Percentiles rank a stretch among this genome's conserved stretches.
These are phyloP conservation scores for Sesia bembeciformis DNA, from an alignment of 2,888 invertebrate species.

Conservation along the genomic window DNA sequence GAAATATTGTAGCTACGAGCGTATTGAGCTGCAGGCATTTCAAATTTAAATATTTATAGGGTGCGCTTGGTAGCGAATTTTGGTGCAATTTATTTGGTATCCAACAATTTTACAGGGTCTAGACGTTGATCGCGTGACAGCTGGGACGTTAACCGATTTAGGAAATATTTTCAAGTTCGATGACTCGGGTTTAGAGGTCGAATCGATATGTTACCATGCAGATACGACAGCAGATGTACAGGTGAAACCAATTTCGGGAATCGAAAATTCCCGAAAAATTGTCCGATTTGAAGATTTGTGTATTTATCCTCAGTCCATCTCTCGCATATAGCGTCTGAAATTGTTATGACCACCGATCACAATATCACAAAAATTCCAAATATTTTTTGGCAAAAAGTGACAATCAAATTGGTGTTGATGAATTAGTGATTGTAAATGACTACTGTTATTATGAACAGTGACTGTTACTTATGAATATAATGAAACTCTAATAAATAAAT, in stretches of 20 bases:
- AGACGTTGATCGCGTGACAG: slow-evolving; percentile 37
- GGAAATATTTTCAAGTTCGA: slow-evolving; percentile 61
- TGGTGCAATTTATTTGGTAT: slow-evolving; percentile 38
- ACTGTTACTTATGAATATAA: no score
- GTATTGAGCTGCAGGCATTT: background rate
- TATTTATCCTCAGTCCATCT: background rate
- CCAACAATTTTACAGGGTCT: slow-evolving; percentile 14
- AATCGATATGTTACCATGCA: slow-evolving; percentile 7
- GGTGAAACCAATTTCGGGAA: slow-evolving; percentile 22
- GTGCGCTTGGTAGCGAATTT: slow-evolving; percentile 56
- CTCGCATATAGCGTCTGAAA: background rate
- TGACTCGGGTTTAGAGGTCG: slow-evolving; percentile 60
- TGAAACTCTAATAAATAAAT: no score
- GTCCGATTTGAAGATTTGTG: background rate
- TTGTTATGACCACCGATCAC: no score
- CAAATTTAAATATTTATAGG: slow-evolving; percentile 40
- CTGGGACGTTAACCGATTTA: slow-evolving; percentile 63
- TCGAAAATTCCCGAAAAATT: background rate
- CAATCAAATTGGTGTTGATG: no score
- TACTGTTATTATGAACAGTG: no score
- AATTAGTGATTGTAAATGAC: no score
- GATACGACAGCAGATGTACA: slow-evolving; percentile 11
- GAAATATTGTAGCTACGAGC: background rate
- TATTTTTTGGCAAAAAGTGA: no score
- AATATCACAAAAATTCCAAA: no score